phyloP scores from a whole-genome alignment of 2,888 invertebrate genomes.

The Cyrtodaria siliqua region DNA sequence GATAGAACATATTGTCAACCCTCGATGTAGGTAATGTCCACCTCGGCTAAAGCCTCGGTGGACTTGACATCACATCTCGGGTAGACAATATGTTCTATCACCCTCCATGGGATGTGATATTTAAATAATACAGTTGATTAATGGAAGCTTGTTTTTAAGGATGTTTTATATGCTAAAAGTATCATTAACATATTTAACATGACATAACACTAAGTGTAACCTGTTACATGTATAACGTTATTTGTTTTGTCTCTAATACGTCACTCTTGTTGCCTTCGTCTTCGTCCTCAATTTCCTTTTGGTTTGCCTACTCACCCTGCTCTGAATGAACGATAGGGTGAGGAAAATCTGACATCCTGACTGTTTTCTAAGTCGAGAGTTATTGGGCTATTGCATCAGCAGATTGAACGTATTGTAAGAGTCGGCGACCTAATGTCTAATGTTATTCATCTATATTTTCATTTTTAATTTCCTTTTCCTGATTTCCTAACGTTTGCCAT shows the following conservation, averaged over 20 bases:
- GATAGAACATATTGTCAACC: too few species aligned
- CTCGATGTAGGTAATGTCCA: too few species aligned
- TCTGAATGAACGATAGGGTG: conserved; percentile 42
- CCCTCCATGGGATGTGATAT: too few species aligned
- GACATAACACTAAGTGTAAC: too few species aligned
- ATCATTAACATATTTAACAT: too few species aligned
- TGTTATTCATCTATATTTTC: conserved; percentile 42
- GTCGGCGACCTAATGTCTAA: conserved; percentile 9
- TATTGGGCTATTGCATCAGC: not conserved
- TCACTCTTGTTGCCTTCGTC: conserved; percentile 27
- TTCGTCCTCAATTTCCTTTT: conserved; percentile 17
- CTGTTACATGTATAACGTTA: not conserved
- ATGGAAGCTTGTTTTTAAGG: too few species aligned
- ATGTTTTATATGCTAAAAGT: too few species aligned
- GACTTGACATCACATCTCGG: too few species aligned
- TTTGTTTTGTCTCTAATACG: not conserved
- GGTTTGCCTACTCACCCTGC: conserved; percentile 14
- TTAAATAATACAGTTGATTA: too few species aligned
- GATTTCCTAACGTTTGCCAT: conserved; percentile 65
- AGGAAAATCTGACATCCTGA: conserved; percentile 39
- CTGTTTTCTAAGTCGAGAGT: conserved; percentile 1
- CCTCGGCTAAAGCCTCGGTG: too few species aligned
- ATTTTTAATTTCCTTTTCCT: conserved; percentile 12
- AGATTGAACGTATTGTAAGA: too few species aligned
- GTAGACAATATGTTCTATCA: too few species aligned